Evolutionary conservation across 1,140 invertebrate species (phyloP), one percentile per base, ranked within the genome.

Genomic region (Leucophenga varia): DNA sequence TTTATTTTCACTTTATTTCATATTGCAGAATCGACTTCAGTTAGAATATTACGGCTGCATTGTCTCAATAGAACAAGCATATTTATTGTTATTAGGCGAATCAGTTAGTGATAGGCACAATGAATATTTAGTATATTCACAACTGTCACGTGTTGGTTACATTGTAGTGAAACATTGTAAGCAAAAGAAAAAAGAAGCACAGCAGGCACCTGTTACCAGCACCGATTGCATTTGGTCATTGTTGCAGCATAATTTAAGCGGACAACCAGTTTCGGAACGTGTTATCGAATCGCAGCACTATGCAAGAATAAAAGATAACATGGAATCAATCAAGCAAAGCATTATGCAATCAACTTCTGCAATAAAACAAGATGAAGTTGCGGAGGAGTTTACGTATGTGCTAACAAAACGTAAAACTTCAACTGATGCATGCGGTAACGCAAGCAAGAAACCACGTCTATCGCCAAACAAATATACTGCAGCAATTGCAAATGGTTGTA

Each of bases 121-220:
- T 9, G 55, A 70, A 22, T 74, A 74, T 39, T 48, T 74, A 5
- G 63, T 74, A 16, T 74, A 74, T 35, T 69, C 71, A 0, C 16
- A 57, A 1, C 19, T 74, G 2, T 54, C 57, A 7, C 61, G 71
- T 4, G 43, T 61, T 10, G 71, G 71, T 3, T 74, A 72, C 22
- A 74, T 74, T 39, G 59, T 74, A 5, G 53, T 67, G 0, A 47
- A 39, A 3, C 64, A 74, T 48, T 51, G 49, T 25, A 43, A 32
- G 21, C 12, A 2, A 3, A 19, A 18, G 3, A 37, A 34, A 22
- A 32, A 32, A 5, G 21, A 21, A 8, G 36, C 43, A 13, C 14
- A 4, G 10, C 10, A 2, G n/a, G 6, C 18, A 4, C 4, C 5
- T 2, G 43, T 57, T 0, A 54, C 52, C 2, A 58, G 12, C 3